A percentile compares a stretch with the other conserved stretches of the same genome.
phyloP scores from a whole-genome alignment of 2,888 invertebrate genomes.

The Petrolisthes manimaculis region DNA sequence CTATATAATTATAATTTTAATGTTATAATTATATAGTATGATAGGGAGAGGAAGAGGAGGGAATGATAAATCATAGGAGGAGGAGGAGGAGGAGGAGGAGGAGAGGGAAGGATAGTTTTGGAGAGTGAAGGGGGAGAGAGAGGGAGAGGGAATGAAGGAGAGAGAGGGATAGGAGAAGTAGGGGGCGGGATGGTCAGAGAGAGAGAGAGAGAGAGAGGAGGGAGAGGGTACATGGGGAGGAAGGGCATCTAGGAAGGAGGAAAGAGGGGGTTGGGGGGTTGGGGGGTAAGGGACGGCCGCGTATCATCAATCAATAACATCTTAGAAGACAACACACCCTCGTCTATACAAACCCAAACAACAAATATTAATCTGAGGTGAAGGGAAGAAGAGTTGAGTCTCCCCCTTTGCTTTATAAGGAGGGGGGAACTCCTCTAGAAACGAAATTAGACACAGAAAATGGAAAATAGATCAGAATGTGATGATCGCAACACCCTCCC shows the following conservation, averaged over 20 bases:
- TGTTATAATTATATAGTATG: no score
- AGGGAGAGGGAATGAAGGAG: not conserved
- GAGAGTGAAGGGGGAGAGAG: not conserved
- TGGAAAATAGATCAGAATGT: constrained; percentile 21
- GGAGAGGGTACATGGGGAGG: not conserved
- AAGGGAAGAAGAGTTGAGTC: not conserved
- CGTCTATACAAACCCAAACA: not conserved
- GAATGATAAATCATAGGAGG: no score
- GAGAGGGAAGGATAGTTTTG: not conserved
- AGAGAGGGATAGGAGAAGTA: not conserved
- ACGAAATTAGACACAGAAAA: not conserved
- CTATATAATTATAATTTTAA: no score
- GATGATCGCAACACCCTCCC: constrained; percentile 32
- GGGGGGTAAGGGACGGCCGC: not conserved
- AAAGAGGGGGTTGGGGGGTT: not conserved
- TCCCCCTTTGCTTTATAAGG: not conserved
- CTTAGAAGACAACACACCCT: constrained; percentile 40
- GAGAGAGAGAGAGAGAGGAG: not conserved
- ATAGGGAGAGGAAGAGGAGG: not conserved
- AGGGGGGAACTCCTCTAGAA: no score
- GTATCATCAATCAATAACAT: constrained; percentile 50
- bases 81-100: constrained; percentile 23
- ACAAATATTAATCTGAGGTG: not conserved
- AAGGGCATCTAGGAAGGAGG: not conserved
- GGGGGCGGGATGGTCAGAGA: constrained; percentile 13